These are phyloP conservation scores for Hylomyscus alleni DNA, from an alignment of 2,797 vertebrate genomes.

Conservation along the genomic window DNA sequence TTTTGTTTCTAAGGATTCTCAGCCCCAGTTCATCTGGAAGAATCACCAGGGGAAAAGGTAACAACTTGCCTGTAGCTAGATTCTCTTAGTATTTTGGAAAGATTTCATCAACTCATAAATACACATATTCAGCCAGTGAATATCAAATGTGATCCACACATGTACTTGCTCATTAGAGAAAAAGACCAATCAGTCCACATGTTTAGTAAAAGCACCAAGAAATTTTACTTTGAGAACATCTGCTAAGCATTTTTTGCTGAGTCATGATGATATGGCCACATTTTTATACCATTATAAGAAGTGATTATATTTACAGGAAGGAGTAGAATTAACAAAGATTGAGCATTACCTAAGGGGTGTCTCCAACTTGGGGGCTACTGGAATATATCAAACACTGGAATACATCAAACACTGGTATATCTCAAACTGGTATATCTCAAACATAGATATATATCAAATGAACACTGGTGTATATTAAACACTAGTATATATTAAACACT, in stretches of 20 bases:
- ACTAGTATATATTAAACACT: not conserved
- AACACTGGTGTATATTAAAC: not conserved
- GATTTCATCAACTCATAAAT: constrained; percentile 52
- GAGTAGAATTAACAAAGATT: constrained; percentile 6
- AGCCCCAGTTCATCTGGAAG: not conserved
- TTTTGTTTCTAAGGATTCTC: constrained; percentile 44
- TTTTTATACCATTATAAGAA: constrained; percentile 43
- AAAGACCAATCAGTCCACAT: not conserved
- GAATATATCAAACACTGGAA: not conserved
- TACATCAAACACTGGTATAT: not conserved
- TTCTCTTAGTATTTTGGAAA: constrained; percentile 56
- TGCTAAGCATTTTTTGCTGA: constrained; percentile 62
- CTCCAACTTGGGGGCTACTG: not conserved
- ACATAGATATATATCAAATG: not conserved
- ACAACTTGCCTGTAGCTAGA: not conserved
- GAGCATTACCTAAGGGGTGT: constrained; percentile 18
- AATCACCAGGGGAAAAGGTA: not conserved
- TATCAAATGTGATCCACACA: constrained; percentile 12
- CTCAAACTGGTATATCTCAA: not conserved
- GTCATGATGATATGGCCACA: constrained; percentile 62
- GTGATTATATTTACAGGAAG: constrained; percentile 32
- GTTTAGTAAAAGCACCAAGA: constrained; percentile 58
- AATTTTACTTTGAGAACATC: constrained; percentile 71
- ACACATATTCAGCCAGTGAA: not conserved
- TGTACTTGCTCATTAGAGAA: constrained; percentile 53